These are phyloP conservation scores for Prionailurus bengalensis DNA, from an alignment of 2,113 vertebrate species.

Conservation along the genomic window DNA sequence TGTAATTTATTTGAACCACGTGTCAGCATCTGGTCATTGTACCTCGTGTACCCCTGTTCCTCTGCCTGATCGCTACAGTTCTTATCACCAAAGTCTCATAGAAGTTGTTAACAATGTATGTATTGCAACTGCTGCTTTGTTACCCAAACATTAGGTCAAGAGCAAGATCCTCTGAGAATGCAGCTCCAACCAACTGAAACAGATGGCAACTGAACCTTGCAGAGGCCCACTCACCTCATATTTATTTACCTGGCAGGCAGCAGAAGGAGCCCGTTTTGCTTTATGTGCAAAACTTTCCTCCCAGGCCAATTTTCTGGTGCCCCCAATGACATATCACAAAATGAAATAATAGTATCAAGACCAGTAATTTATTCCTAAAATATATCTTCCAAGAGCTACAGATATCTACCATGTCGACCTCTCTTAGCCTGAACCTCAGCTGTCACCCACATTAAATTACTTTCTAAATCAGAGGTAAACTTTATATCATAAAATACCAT, in stretches of 20 bases:
- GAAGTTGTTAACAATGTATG: background rate
- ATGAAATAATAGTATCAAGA: conserved; percentile 68
- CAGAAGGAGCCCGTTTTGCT: conserved; percentile 37
- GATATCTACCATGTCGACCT: background rate
- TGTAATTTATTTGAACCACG: background rate
- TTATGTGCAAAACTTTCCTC: conserved; percentile 71
- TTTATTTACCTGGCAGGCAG: conserved; percentile 58
- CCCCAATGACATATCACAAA: conserved; percentile 39
- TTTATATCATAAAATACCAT: conserved; percentile 44
- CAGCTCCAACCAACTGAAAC: background rate
- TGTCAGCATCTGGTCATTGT: background rate
- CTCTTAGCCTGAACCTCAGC: conserved; percentile 49
- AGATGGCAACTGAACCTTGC: background rate
- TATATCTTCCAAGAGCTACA: conserved; percentile 29
- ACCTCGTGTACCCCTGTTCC: background rate
- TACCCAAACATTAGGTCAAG: conserved; percentile 51
- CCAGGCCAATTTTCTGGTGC: conserved; percentile 34
- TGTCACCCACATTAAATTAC: conserved; percentile 45
- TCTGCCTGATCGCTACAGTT: background rate
- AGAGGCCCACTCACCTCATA: background rate
- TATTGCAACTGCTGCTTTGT: background rate
- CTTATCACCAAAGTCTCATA: background rate
- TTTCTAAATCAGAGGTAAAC: conserved; percentile 75
- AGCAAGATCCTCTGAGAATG: background rate
- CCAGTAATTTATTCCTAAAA: conserved; percentile 65